Percentiles rank a stretch among this genome's conserved stretches.
phyloP scores from a whole-genome alignment of 2,113 vertebrate genomes.

The Cyprinus carpio region DNA sequence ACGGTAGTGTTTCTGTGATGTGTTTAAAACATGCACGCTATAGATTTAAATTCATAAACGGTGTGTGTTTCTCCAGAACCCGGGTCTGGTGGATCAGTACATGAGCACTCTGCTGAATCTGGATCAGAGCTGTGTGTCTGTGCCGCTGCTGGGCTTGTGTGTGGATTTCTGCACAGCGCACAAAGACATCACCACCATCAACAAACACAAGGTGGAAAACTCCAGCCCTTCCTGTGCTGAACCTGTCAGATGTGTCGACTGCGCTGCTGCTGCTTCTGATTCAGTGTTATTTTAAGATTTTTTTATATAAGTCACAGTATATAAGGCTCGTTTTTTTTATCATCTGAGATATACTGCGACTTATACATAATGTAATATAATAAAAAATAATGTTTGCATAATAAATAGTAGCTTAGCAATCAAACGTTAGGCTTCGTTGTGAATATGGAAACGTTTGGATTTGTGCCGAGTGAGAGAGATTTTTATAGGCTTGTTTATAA shows the following conservation, averaged over 20 bases:
- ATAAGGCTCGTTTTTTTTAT: no score
- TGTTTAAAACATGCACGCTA: not conserved
- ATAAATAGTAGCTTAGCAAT: no score
- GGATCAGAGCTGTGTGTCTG: constrained; percentile 73
- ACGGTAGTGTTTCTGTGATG: not conserved
- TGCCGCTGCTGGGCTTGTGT: constrained; percentile 56
- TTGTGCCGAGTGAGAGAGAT: no score
- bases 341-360: no score
- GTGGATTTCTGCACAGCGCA: constrained; percentile 86
- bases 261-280: not conserved
- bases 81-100: constrained; percentile 86
- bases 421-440: no score
- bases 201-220: constrained; percentile 81
- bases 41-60: no score
- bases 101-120: constrained; percentile 83
- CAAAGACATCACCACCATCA: constrained; percentile 82
- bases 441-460: no score
- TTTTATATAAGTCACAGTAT: no score
- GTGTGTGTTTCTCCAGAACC: constrained; percentile 73
- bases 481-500: no score
- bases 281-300: not conserved
- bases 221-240: not conserved
- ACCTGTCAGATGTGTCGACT: not conserved
- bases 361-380: not conserved
- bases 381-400: no score